Base-by-base conservation (phyloP, 1,140 invertebrate genomes). In the Amphibalanus amphitrite region DNA sequence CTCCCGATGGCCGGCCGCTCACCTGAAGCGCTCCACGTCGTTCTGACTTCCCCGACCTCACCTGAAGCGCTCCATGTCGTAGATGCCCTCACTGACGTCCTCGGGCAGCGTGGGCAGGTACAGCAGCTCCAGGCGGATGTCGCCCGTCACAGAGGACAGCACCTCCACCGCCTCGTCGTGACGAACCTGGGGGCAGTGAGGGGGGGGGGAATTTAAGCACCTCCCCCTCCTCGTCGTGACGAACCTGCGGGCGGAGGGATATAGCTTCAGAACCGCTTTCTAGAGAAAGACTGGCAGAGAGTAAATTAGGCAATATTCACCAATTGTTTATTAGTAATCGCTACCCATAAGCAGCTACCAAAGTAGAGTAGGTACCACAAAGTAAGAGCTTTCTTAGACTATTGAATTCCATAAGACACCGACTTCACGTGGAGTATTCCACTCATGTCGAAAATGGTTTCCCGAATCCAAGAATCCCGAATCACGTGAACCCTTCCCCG, bases 191-290 rank as follows among this genome's bases (percentile, higher is more conserved):
- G n/a, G n/a, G n/a, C n/a, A n/a, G n/a, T n/a, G n/a, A n/a, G n/a
- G n/a, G n/a, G n/a, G n/a, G n/a, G n/a, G n/a, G n/a, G n/a, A n/a
- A n/a, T n/a, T n/a, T n/a, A n/a, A n/a, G n/a, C n/a, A n/a, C n/a
- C n/a, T n/a, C n/a, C n/a, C n/a, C n/a, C n/a, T n/a, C n/a, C 77
- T 90, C 89, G 72, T 86, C 83, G 80, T 90, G 89, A 75, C 85
- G 85, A 23, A 83, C 84, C 82, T 87, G 69, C n/a, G 33, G 67
- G 69, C 71, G 76, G 68, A 17, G n/a, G 28, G n/a, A 70, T n/a
- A 4, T n/a, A 71, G 17, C 25, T 33, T 29, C 67, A 26, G 40
- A 65, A 65, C 67, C 29, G 72, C n/a, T 1, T 70, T 28, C 25
- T 69, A 74, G n/a, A 25, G 25, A 40, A 75, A 59, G 20, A 40